Conservation (phyloP, 1,140 invertebrate species). For the Ridgeia piscesae region DNA sequence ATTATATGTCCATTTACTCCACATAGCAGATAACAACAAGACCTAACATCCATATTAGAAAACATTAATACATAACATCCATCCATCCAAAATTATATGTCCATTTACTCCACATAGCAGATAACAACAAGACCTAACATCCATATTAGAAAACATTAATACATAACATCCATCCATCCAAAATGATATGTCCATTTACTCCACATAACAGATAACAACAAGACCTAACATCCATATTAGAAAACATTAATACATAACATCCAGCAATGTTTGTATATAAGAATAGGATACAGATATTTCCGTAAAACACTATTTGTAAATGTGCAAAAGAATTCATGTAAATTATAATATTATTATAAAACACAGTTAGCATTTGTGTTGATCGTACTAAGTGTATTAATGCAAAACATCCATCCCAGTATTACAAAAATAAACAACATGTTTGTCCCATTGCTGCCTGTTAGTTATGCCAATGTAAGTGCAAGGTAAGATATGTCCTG, state of each 20-base stretch:
- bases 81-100: neutral
- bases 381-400: neutral
- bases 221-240: neutral
- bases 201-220: neutral
- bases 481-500: neutral
- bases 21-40: neutral
- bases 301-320: too few relatives aligned
- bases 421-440: neutral
- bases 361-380: neutral
- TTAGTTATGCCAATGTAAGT: neutral
- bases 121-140: neutral
- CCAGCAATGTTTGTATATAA: too few relatives aligned
- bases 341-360: neutral
- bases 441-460: neutral
- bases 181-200: neutral
- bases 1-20: neutral
- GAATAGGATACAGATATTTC: too few relatives aligned
- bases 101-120: neutral
- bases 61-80: neutral
- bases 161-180: neutral
- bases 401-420: neutral
- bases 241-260: neutral
- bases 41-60: neutral
- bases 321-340: too few relatives aligned
- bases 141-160: neutral